Evolutionary conservation across 2,888 invertebrate genomes (phyloP), one percentile per base, ranked within the genome.

Genomic region (Phragmatobia fuliginosa): DNA sequence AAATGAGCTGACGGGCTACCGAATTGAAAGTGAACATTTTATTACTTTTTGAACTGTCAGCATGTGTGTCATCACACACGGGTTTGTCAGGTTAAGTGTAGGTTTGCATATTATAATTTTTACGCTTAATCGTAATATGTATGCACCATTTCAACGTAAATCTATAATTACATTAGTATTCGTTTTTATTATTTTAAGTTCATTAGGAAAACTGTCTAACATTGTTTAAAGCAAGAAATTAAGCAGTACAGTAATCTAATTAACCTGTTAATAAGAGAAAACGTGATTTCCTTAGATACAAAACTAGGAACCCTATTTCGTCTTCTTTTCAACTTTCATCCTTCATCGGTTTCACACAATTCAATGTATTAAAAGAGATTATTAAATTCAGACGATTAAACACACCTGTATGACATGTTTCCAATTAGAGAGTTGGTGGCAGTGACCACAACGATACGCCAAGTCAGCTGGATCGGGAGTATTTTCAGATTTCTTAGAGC

Each of bases 351-450:
- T n/a, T 10, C 1, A 25, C 25, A 52, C 25, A 52, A 52, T 11
- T 11, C 52, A 25, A 38, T 4, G 25, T 52, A 52, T 5, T 52
- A 14, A 25, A 25, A 52, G 11, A 25, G 2, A 52, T 52, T 14
- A 38, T 25, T 25, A 11, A 4, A 52, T 52, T 28, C 14, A 56
- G 56, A 56, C 16, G 6, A 28, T 56, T 62, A 32, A 41, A 91
- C 63, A 8, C 96, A 97, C 97, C 97, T 97, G 97, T 94, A 97
- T 97, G 88, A 97, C 97, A 96, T 97, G 97, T 96, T 97, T 97
- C 97, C 97, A 97, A 95, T 97, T 97, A 83, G 97, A 97, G 88
- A 97, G 95, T 95, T 97, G 97, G 93, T 97, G 97, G 95, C 97
- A 97, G 94, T 97, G 97, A 83, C 97, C 97, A 94, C 97, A 97